Evolutionary conservation across 2,113 vertebrate species (phyloP).

Genomic region (Aleadryas rufinucha): DNA sequence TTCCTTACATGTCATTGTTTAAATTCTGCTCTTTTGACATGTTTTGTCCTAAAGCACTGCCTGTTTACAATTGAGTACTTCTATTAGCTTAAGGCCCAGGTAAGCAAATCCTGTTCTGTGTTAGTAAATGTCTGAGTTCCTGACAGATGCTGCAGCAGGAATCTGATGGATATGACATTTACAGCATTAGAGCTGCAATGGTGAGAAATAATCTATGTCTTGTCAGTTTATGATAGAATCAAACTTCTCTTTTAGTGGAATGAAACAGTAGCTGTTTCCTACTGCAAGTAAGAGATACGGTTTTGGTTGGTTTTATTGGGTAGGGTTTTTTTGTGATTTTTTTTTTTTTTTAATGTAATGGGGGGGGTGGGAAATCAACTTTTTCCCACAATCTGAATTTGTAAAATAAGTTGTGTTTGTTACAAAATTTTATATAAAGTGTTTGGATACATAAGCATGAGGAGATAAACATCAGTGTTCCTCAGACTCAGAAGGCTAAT

Average conservation of each 20-base stretch:
- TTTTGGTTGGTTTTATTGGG: background rate
- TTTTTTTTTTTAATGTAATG: background rate
- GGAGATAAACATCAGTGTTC: background rate
- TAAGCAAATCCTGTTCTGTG: slow-evolving; percentile 46
- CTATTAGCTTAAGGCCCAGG: slow-evolving; percentile 40
- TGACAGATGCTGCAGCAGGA: slow-evolving; percentile 44
- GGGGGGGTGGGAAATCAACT: accelerated
- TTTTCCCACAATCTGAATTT: background rate
- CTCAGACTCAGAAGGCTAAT: background rate
- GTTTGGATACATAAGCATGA: background rate
- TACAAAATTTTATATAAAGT: background rate
- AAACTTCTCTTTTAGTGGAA: background rate
- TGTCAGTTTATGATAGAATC: background rate
- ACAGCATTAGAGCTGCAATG: background rate
- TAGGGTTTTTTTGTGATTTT: background rate
- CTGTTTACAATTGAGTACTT: slow-evolving; percentile 51
- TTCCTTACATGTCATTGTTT: slow-evolving; percentile 35
- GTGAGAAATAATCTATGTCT: background rate
- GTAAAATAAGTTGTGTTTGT: background rate
- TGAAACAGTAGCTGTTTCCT: background rate
- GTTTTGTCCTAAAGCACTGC: slow-evolving; percentile 57
- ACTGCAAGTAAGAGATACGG: background rate
- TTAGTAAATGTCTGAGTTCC: slow-evolving; percentile 44
- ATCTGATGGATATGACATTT: slow-evolving; percentile 53
- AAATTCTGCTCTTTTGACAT: slow-evolving; percentile 45